A percentile compares a stretch with the other conserved stretches of the same genome.
These are phyloP conservation scores for Sorex araneus DNA, from an alignment of 2,113 vertebrate species.

Conservation along the genomic window DNA sequence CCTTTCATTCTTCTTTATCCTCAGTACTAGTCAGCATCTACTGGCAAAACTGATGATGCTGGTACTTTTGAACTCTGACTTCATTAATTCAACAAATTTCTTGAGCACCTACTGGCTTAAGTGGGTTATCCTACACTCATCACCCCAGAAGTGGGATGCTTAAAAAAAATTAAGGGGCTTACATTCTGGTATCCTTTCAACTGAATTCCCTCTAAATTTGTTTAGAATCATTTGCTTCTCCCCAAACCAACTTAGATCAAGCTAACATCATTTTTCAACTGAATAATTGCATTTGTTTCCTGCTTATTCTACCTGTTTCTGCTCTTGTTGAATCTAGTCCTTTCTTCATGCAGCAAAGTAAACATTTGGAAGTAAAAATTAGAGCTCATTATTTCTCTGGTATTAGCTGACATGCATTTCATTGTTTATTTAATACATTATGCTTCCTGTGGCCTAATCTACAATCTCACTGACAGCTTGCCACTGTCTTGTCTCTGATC, in stretches of 20 bases:
- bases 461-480: background rate
- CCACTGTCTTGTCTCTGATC: background rate
- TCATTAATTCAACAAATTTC: constrained; percentile 6
- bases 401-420: background rate
- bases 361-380: constrained; percentile 13
- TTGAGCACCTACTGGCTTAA: background rate
- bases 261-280: background rate
- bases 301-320: background rate
- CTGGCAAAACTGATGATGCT: too few species aligned
- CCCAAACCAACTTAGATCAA: background rate
- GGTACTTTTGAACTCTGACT: background rate
- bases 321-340: background rate
- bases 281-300: constrained; percentile 1
- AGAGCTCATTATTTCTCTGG: background rate
- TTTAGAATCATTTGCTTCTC: background rate
- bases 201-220: background rate
- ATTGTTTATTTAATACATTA: background rate
- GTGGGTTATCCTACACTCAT: background rate
- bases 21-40: background rate
- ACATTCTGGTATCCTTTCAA: background rate
- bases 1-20: background rate
- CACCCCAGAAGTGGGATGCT: background rate
- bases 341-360: constrained; percentile 4
- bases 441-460: background rate
- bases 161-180: background rate